phyloP scores from a whole-genome alignment of 2,113 vertebrate species.

The Bubo blakistoni region DNA sequence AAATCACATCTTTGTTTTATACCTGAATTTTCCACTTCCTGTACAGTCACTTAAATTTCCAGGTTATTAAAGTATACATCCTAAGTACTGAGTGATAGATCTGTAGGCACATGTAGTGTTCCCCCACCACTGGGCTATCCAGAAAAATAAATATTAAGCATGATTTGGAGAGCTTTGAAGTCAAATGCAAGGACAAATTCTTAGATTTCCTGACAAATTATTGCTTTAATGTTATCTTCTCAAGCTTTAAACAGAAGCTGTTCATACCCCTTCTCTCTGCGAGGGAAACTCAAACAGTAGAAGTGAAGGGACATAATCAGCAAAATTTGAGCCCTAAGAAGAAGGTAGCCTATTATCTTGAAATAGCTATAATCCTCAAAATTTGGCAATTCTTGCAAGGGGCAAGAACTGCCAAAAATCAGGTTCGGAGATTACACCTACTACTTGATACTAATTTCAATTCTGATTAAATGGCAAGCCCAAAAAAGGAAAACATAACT shows the following conservation, averaged over 20 bases:
- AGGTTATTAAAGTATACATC: neutral
- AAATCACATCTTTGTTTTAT: neutral
- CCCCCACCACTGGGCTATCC: neutral
- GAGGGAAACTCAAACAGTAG: neutral
- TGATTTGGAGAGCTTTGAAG: neutral
- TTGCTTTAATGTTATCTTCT: neutral
- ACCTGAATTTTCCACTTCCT: neutral
- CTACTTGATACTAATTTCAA: neutral
- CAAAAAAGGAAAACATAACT: too few relatives aligned
- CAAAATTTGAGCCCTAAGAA: neutral
- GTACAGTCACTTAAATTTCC: neutral
- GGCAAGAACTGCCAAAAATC: neutral
- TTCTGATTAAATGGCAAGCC: neutral
- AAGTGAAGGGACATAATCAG: neutral
- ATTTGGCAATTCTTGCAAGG: neutral
- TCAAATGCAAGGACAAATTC: neutral
- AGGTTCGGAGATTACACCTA: neutral
- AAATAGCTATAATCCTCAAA: neutral
- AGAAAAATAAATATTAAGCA: neutral
- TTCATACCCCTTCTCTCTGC: neutral
- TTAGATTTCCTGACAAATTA: neutral
- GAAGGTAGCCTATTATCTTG: neutral
- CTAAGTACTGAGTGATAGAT: neutral
- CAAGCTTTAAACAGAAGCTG: neutral
- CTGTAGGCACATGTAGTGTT: neutral